phyloP scores from a whole-genome alignment of 2,113 vertebrate species.

The Mystacornis crossleyi region DNA sequence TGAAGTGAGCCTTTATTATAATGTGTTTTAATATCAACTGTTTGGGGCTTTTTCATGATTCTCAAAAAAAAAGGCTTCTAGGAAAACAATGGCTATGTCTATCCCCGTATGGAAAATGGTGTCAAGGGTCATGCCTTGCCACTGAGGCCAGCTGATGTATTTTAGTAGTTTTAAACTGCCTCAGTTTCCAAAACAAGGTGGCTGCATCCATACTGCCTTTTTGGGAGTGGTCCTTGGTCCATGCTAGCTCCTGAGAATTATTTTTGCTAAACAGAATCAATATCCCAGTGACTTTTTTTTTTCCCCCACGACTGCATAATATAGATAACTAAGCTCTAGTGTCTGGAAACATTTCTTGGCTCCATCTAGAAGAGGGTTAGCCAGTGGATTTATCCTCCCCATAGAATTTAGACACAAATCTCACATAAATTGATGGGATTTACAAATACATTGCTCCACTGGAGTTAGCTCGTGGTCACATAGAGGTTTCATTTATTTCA shows the following conservation, averaged over 20 bases:
- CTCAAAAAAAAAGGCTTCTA: not conserved
- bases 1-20: not conserved
- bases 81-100: not conserved
- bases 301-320: not conserved
- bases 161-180: not conserved
- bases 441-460: not conserved
- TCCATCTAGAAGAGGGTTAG: not conserved
- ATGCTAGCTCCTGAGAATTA: not conserved
- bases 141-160: not conserved
- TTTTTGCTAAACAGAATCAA: not conserved
- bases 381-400: not conserved
- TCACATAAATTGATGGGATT: conserved; percentile 8
- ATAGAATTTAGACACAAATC: conserved; percentile 3
- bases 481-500: not conserved
- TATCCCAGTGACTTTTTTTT: not conserved
- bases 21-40: not conserved
- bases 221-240: not conserved
- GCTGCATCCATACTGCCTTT: not conserved
- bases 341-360: conserved; percentile 22
- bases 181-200: not conserved
- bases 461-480: not conserved
- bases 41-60: not conserved
- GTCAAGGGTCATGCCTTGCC: not conserved
- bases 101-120: accelerated
- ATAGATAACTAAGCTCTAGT: not conserved